Evolutionary conservation across 2,888 invertebrate species (phyloP).

Genomic region (Dioctria linearis): DNA sequence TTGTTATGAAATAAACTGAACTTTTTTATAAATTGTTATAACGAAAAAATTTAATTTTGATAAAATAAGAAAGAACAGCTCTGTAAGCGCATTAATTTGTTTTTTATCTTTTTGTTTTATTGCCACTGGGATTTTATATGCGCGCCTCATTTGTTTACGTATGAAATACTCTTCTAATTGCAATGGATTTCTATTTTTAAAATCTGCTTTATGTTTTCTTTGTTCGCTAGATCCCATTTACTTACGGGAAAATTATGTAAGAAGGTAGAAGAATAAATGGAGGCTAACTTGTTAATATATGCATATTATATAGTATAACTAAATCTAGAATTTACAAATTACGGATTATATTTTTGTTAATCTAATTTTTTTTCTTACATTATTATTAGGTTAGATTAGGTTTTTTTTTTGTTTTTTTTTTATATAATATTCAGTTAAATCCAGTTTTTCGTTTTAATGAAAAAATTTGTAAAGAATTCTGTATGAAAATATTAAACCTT

Average conservation of each 20-base stretch:
- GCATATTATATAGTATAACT: no score
- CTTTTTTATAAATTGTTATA: no score
- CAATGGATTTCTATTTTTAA: not conserved
- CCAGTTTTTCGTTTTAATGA: not conserved
- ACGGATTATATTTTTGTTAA: no score
- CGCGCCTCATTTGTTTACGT: not conserved
- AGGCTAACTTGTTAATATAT: not conserved
- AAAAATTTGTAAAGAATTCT: constrained; percentile 16
- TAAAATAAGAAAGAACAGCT: no score
- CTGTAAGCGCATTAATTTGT: no score
- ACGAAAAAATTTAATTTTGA: no score
- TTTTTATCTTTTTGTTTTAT: not conserved
- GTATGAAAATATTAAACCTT: constrained; percentile 29
- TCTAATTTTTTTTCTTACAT: not conserved
- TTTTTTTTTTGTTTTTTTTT: not conserved
- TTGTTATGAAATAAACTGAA: no score
- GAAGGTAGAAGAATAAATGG: not conserved
- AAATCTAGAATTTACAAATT: no score
- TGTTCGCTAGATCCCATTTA: not conserved
- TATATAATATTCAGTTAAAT: not conserved
- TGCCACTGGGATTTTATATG: not conserved
- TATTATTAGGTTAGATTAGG: not conserved
- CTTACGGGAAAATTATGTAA: not conserved
- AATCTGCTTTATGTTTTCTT: not conserved
- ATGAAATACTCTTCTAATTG: not conserved